phyloP scores from a whole-genome alignment of 2,113 vertebrate species.

The Xyrauchen texanus region DNA sequence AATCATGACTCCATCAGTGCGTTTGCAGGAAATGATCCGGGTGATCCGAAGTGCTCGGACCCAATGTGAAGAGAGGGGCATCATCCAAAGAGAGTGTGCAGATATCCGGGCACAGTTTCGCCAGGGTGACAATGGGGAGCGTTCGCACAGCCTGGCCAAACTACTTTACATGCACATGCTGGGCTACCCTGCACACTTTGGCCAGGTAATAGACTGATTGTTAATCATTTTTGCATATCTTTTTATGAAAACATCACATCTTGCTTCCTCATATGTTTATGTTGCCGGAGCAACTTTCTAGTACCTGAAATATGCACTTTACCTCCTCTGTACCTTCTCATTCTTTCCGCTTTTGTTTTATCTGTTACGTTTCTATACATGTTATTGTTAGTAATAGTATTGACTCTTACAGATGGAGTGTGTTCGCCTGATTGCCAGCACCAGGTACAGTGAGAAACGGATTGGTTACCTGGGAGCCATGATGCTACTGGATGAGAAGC shows the following conservation, averaged over 20 bases:
- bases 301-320: no score
- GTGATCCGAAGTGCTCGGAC: slow-evolving; percentile 86
- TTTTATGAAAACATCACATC: background rate
- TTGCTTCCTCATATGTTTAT: no score
- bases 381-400: background rate
- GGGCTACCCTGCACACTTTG: slow-evolving; percentile 90
- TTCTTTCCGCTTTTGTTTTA: background rate
- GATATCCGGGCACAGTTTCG: slow-evolving; percentile 87
- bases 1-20: slow-evolving; percentile 80
- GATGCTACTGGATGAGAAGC: slow-evolving; percentile 90
- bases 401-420: slow-evolving; percentile 84
- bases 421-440: slow-evolving; percentile 85
- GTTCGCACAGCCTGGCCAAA: slow-evolving; percentile 86
- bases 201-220: slow-evolving; percentile 78
- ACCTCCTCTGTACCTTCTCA: no score
- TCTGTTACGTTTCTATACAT: background rate
- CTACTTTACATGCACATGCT: slow-evolving; percentile 90
- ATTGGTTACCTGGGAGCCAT: slow-evolving; percentile 90
- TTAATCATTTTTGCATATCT: background rate
- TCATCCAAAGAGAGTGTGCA: slow-evolving; percentile 88
- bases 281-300: no score
- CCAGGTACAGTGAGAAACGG: slow-evolving; percentile 86
- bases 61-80: slow-evolving; percentile 84
- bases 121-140: slow-evolving; percentile 77
- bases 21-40: slow-evolving; percentile 85